Base-by-base conservation (phyloP, 1,140 invertebrate genomes). In the Diuraphis noxia region DNA sequence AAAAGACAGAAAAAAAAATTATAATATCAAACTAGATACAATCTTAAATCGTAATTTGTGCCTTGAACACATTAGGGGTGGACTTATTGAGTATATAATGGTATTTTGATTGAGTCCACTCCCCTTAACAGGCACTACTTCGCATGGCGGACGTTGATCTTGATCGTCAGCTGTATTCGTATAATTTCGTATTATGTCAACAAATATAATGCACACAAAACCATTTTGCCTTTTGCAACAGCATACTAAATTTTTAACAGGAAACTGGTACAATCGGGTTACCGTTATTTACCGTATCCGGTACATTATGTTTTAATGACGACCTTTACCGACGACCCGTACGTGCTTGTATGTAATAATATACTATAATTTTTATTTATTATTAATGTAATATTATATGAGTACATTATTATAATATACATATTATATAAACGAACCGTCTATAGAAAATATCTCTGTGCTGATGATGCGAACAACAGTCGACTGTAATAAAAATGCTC, bases 231-330 rank as follows among this genome's bases (percentile, higher is more conserved):
- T 63, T 63, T 63, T n/a, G 30, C 17, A 72, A 72, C 13, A 72
- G 34, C 34, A n/a, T n/a, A 72, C n/a, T 72, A 72, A n/a, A 72
- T 72, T 72, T 30, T 30, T 72, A 72, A 72, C 4, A 72, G 56
- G 56, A 72, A 72, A 72, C 30, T n/a, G n/a, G 56, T 72, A 72
- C 56, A 72, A 72, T n/a, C 56, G 56, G 30, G 56, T 72, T 5
- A 72, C 56, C 34, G 34, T 72, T n/a, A 72, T 72, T 72, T 72
- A n/a, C 34, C 34, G 30, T 72, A 72, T 72, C 56, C 56, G 56
- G 56, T 72, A 72, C 56, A 72, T 72, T 72, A 72, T 72, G 56
- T 72, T 72, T n/a, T 72, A 72, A 72, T 72, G 56, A 72, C 56
- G 10, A 72, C 56, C 30, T 34, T n/a, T n/a, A 72, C 56, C 30